Base-by-base conservation (phyloP, 2,797 vertebrate species). In the Anabas testudineus region DNA sequence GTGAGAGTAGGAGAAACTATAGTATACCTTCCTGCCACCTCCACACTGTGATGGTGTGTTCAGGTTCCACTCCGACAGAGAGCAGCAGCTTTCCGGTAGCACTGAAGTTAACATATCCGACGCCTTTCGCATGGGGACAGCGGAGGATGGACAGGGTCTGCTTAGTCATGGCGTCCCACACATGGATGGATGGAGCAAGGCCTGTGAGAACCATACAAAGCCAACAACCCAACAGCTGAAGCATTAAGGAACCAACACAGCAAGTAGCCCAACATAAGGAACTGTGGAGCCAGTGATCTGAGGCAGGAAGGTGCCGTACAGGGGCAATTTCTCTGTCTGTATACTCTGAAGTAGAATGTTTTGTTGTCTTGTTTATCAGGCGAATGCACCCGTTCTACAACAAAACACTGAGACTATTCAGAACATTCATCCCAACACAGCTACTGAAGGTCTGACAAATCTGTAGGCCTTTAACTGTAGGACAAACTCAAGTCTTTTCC, bases 1-100 rank as follows among this genome's bases (percentile, higher is more conserved):
- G 15, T 49, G 8, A 32, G 5, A 12, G 41, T 8, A n/a, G n/a
- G n/a, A n/a, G n/a, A n/a, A 32, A 34, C 13, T 0, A 2, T 42
- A 14, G 60, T n/a, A n/a, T 90, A 99, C 98, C 98, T 95, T 99
- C 98, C 57, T 99, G 97, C 97, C 98, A 99, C 60, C 96, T 92
- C 97, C 97, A 99, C 59, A 99, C 95, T 0, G 96, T 97, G 91
- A 99, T 96, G 48, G 96, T 97, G 74, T 99, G 96, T 41, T 99
- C 97, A 0, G 96, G 95, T 75, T 99, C 98, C 30, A 97, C 96
- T 10, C 98, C 98, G 37, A 99, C 96, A 0, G 97, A 98, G 34
- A 99, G 94, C 78, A 99, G 94, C 21, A 99, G 95, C 74, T 97
- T 99, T 4, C 98, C 98, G 0, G 98, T 99, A 7, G 98, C 97